Conservation (phyloP, 2,888 invertebrate genomes). For the Cryptus viduatorius region DNA sequence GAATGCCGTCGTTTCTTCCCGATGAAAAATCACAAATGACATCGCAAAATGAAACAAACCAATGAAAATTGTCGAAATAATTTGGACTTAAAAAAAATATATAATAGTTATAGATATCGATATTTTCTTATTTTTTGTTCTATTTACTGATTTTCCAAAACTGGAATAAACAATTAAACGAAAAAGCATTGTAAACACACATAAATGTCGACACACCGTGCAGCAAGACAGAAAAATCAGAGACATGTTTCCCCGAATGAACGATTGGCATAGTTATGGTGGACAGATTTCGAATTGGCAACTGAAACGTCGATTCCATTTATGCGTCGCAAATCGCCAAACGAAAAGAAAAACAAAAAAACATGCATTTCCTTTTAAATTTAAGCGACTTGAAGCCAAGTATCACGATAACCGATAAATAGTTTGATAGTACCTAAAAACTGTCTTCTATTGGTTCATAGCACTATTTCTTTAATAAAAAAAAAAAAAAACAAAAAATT, state of each 20-base stretch:
- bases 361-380: slow-evolving; percentile 49
- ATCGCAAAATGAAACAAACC: no score
- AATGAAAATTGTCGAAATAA: no score
- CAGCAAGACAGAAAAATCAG: slow-evolving; percentile 68
- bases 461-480: slow-evolving; percentile 54
- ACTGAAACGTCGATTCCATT: slow-evolving; percentile 44
- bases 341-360: slow-evolving; percentile 41
- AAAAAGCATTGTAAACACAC: neutral
- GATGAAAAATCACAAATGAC: no score
- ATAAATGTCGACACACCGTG: slow-evolving; percentile 30
- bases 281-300: slow-evolving; percentile 64
- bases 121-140: neutral
- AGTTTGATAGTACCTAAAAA: slow-evolving; percentile 60
- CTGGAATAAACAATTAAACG: neutral
- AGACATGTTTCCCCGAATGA: slow-evolving; percentile 40
- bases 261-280: slow-evolving; percentile 69
- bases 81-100: no score
- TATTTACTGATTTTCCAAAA: neutral
- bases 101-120: neutral
- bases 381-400: slow-evolving; percentile 61
- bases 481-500: slow-evolving; percentile 60
- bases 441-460: slow-evolving; percentile 63
- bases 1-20: no score
- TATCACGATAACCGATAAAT: slow-evolving; percentile 62
- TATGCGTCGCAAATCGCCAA: slow-evolving; percentile 51